Evolutionary conservation across 2,797 vertebrate species (phyloP).

Genomic region (Aselliscus stoliczkanus): DNA sequence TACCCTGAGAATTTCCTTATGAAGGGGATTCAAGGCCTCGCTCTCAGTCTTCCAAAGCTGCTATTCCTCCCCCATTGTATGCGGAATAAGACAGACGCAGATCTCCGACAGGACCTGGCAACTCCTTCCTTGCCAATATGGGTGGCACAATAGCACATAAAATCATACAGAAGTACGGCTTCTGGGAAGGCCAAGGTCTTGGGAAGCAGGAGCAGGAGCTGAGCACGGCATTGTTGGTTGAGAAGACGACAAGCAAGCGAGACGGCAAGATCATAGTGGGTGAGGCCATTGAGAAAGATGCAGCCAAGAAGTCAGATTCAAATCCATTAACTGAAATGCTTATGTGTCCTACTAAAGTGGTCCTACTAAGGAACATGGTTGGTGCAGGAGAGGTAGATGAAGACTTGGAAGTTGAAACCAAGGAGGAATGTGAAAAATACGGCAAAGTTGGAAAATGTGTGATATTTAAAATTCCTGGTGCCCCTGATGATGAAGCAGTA

Average conservation of each 20-base stretch:
- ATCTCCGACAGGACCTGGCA: constrained; percentile 93
- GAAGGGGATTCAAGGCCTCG: constrained; percentile 93
- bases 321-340: constrained; percentile 98
- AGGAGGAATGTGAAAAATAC: constrained; percentile 99
- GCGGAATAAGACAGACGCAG: constrained; percentile 93
- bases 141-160: constrained; percentile 98
- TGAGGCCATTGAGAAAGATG: constrained; percentile 93
- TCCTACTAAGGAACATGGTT: constrained; percentile 98
- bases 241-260: constrained; percentile 99
- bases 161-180: constrained; percentile 99
- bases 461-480: constrained; percentile 97
- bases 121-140: constrained; percentile 98
- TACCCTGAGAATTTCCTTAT: constrained; percentile 82
- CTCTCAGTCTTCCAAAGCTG: constrained; percentile 90
- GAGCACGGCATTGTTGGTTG: constrained; percentile 95
- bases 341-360: constrained; percentile 98
- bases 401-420: constrained; percentile 97
- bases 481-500: constrained; percentile 96
- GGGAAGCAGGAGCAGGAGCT: constrained; percentile 98
- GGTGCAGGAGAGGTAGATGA: constrained; percentile 97
- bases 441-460: constrained; percentile 98
- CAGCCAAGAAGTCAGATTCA: constrained; percentile 91
- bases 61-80: constrained; percentile 94
- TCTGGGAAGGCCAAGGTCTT: constrained; percentile 96
- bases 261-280: constrained; percentile 98